Evolutionary conservation across 2,113 vertebrate species (phyloP).

Genomic region (Oxygymnocypris stewartii): DNA sequence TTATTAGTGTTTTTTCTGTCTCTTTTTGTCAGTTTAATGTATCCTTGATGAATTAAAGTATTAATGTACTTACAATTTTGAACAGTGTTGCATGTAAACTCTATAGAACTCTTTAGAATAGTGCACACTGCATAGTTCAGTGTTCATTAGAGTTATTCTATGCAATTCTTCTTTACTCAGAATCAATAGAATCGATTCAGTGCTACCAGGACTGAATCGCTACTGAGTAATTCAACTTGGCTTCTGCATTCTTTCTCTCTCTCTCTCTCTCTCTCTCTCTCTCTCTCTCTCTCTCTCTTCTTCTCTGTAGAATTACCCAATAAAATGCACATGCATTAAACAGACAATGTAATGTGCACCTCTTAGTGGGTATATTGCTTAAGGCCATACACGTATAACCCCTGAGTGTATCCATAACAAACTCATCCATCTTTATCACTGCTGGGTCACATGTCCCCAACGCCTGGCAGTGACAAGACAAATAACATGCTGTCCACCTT

Average conservation of each 20-base stretch:
- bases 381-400: neutral
- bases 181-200: neutral
- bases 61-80: too few species aligned
- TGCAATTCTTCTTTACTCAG: neutral
- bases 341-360: constrained; percentile 5
- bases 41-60: too few species aligned
- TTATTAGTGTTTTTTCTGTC: too few species aligned
- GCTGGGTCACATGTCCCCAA: constrained; percentile 5
- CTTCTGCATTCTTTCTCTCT: neutral
- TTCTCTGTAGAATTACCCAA: neutral
- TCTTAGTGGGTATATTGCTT: neutral
- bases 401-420: neutral
- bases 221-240: neutral
- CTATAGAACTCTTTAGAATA: neutral
- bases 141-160: neutral
- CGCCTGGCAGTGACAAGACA: constrained; percentile 15
- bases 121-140: neutral
- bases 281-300: neutral
- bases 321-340: neutral
- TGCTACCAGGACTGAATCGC: neutral
- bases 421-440: constrained; percentile 2
- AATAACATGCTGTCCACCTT: constrained; percentile 32
- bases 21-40: too few species aligned
- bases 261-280: neutral
- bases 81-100: neutral